Evolutionary conservation across 2,113 vertebrate genomes (phyloP).

Genomic region (Empidonax alnorum): DNA sequence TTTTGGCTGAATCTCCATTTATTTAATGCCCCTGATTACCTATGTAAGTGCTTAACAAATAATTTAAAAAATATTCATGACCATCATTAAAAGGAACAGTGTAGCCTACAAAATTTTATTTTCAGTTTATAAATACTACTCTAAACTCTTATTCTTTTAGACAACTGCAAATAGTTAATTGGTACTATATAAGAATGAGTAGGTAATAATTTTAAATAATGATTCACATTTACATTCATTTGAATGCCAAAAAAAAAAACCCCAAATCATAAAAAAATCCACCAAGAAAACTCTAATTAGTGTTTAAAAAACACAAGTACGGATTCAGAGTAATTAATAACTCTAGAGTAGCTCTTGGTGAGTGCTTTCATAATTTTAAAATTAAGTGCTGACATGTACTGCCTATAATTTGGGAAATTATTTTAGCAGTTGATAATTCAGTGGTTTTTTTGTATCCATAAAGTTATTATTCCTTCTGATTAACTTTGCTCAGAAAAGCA

Average conservation of each 20-base stretch:
- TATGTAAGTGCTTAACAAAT: neutral
- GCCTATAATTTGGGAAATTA: neutral
- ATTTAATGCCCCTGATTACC: neutral
- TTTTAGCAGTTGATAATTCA: neutral
- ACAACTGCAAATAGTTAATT: neutral
- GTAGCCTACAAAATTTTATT: neutral
- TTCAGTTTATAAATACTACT: neutral
- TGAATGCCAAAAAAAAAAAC: neutral
- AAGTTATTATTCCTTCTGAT: constrained; percentile 4
- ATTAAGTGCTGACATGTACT: neutral
- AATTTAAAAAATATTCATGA: neutral
- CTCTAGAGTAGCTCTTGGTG: neutral
- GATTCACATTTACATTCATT: neutral
- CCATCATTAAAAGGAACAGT: neutral
- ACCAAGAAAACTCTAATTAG: neutral
- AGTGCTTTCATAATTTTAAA: neutral
- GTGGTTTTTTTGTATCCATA: neutral
- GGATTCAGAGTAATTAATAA: neutral
- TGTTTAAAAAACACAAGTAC: neutral
- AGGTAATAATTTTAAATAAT: neutral
- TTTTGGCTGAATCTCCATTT: neutral
- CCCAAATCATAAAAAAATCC: rapidly evolving
- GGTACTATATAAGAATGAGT: neutral
- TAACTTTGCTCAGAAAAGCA: neutral
- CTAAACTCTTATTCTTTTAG: neutral